phyloP scores from a whole-genome alignment of 1,140 invertebrate genomes.

The Nebria ingens region DNA sequence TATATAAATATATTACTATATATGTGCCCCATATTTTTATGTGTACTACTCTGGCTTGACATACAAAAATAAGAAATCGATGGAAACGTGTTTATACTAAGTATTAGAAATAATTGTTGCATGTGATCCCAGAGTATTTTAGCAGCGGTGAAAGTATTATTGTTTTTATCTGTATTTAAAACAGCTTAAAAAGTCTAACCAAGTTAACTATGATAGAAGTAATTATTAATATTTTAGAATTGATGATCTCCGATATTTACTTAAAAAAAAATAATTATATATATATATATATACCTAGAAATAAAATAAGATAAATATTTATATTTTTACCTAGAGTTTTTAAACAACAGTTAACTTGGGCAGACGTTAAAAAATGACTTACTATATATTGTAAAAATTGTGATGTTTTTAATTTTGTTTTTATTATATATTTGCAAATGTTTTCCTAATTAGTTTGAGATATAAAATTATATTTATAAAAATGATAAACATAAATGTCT shows the following conservation, averaged over 20 bases:
- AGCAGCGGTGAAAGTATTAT: not conserved
- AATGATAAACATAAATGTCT: not conserved
- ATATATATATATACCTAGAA: no score
- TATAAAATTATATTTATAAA: constrained; percentile 9
- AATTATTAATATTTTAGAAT: not conserved
- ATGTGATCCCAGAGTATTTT: constrained; percentile 6
- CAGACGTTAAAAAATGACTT: not conserved
- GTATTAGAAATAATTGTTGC: not conserved
- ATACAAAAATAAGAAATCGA: not conserved
- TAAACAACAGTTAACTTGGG: not conserved
- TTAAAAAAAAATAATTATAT: no score
- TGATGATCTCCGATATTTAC: not conserved
- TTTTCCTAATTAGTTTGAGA: not conserved
- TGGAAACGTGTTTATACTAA: not conserved
- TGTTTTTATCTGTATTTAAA: constrained; percentile 2
- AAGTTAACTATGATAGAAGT: not conserved
- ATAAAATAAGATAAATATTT: no score
- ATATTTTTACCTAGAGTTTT: no score
- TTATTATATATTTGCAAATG: not conserved
- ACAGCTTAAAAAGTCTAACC: not conserved
- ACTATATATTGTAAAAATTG: not conserved
- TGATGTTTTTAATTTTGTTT: not conserved
- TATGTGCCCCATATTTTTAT: not conserved
- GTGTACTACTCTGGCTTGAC: constrained; percentile 1
- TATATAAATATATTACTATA: not conserved